Conservation (phyloP, 2,888 invertebrate species). For the Stenurella melanura region DNA sequence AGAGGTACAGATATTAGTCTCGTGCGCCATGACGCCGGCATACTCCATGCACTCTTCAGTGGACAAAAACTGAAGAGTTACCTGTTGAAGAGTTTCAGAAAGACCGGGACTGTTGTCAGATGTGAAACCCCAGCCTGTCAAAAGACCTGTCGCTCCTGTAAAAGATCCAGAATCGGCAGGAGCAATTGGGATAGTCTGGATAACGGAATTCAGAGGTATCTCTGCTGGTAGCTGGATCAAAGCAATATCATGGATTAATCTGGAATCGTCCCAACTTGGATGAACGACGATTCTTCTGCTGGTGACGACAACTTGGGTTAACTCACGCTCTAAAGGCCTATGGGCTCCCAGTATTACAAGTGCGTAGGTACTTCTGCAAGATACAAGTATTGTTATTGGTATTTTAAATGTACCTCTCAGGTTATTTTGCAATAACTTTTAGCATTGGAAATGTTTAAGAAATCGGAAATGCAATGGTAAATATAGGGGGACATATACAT, state of each 20-base stretch:
- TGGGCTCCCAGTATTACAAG: neutral
- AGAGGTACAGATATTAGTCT: conserved; percentile 73
- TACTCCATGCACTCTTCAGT: conserved; percentile 71
- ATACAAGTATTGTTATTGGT: neutral
- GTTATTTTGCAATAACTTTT: too few relatives aligned
- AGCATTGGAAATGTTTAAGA: too few relatives aligned
- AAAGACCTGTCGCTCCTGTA: neutral
- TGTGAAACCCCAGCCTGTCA: conserved; percentile 15
- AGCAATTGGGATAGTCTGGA: conserved; percentile 4
- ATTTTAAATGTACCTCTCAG: too few relatives aligned
- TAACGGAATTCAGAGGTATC: neutral
- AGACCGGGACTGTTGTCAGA: neutral
- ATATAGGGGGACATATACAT: too few relatives aligned
- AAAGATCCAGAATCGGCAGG: conserved; percentile 10
- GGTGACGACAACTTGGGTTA: neutral
- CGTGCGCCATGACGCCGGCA: conserved; percentile 69
- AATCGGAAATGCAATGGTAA: too few relatives aligned
- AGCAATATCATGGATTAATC: neutral
- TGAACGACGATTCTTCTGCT: neutral
- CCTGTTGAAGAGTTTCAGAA: neutral
- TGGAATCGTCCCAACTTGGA: neutral
- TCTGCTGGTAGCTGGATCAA: neutral
- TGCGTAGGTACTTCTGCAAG: neutral
- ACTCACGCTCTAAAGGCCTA: neutral
- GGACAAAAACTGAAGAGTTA: conserved; percentile 66